Percentiles rank a stretch among this genome's conserved stretches.
These are phyloP conservation scores for Neomonachus schauinslandi DNA, from an alignment of 2,113 vertebrate genomes.

Conservation along the genomic window DNA sequence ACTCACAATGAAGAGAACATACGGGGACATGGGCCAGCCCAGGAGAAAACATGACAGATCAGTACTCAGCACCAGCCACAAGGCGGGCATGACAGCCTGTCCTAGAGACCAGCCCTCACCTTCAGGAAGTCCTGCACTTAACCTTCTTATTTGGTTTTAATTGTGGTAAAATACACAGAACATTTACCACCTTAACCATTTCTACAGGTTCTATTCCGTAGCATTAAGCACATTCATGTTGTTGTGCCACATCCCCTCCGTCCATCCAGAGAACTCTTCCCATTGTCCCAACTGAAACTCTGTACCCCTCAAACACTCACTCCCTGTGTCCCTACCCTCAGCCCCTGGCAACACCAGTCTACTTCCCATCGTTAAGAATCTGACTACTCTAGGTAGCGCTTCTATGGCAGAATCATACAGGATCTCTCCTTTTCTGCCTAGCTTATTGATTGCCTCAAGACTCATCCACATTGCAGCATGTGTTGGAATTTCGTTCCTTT, in stretches of 20 bases:
- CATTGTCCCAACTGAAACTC: background rate
- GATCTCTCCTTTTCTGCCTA: background rate
- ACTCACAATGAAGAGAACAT: background rate
- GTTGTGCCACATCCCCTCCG: fast-evolving
- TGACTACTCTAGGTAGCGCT: background rate
- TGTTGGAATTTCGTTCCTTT: background rate
- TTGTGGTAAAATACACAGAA: background rate
- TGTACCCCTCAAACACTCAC: background rate
- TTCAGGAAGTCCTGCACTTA: background rate
- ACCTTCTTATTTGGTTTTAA: background rate
- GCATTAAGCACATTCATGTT: background rate
- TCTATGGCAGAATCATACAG: background rate
- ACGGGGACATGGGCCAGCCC: background rate
- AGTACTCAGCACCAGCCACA: background rate
- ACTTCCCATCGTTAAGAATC: background rate
- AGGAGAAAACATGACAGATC: background rate
- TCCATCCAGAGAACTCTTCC: background rate
- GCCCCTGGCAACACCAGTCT: too few relatives aligned
- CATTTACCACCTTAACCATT: background rate
- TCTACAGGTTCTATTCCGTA: background rate
- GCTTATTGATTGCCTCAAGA: background rate
- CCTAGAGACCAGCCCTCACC: background rate
- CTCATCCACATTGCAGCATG: background rate
- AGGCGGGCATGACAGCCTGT: background rate
- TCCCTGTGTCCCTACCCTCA: fast-evolving